Evolutionary conservation across 1,140 invertebrate genomes (phyloP), one percentile per base, ranked within the genome.

Genomic region (Orchestia grillus): DNA sequence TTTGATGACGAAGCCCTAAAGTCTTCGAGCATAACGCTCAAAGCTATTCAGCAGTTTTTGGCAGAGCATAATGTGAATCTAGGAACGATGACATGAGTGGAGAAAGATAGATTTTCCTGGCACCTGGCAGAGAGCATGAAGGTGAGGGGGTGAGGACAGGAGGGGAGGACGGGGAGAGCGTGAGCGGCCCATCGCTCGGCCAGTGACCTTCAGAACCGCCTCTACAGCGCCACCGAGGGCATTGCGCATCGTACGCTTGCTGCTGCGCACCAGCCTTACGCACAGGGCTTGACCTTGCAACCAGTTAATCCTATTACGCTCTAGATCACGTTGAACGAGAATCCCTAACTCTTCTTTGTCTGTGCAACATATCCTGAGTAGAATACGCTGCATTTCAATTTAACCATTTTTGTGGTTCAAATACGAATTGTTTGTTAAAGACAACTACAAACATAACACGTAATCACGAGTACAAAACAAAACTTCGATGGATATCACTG

Each of bases 121-220:
- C 88, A 90, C 88, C 88, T 90, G 88, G 88, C 88, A 90, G 41
- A 94, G 44, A 45, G 44, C 41, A 44, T 45, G 92, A 4, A 44
- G 88, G 88, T 91, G 6, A 53, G 47, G 47, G 47, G 40, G 92
- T 11, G 92, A 94, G 16, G 92, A 44, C 44, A 47, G 40, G 36
- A 94, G 92, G 92, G 92, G 92, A 94, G 44, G 44, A 16, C 41
- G 15, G 92, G 36, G 43, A n/a, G 43, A 94, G 43, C 11, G 8
- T 8, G 40, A 94, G 92, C 43, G 11, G 43, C 23, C 90, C 90
- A 92, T 92, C 90, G 43, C 44, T 42, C 92, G 92, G 92, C 92
- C 92, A 94, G 44, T 94, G 92, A 94, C 92, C 92, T 94, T 94
- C 92, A 94, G 44, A 45, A n/a, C 8, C 92, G 43, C 92, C 92